Percentiles rank a stretch among this genome's conserved stretches.
Evolutionary conservation across 2,888 invertebrate genomes (phyloP).

Genomic region (Drosophila flavopinicola): DNA sequence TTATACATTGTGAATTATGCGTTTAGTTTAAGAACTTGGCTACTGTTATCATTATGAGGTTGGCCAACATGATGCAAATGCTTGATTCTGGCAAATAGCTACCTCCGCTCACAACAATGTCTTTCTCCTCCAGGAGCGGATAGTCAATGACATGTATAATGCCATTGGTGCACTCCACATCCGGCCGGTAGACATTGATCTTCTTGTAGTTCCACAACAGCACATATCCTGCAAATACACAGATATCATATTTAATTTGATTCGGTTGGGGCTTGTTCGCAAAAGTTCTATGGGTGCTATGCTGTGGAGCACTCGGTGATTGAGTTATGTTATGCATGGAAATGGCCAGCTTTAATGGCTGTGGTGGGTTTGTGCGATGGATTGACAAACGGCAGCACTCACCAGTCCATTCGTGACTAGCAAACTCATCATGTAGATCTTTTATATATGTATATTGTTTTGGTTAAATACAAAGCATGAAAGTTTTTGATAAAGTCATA

Average conservation of each 20-base stretch:
- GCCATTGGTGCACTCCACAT: conserved; percentile 97
- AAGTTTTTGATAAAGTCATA: conserved; percentile 53
- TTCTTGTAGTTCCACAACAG: conserved; percentile 93
- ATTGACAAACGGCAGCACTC: conserved; percentile 77
- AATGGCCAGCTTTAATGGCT: conserved; percentile 32
- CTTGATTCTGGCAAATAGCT: conserved; percentile 83
- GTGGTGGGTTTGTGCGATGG: conserved; percentile 61
- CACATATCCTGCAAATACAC: conserved; percentile 88
- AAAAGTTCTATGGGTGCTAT: conserved; percentile 6
- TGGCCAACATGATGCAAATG: conserved; percentile 83
- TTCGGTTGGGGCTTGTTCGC: not conserved
- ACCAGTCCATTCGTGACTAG: conserved; percentile 84
- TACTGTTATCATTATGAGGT: conserved; percentile 84
- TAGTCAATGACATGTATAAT: conserved; percentile 97
- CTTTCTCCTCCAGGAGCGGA: conserved; percentile 93
- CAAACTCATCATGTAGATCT: conserved; percentile 83
- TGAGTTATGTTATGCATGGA: conserved; percentile 40
- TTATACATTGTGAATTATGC: conserved; percentile 64
- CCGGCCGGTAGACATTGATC: conserved; percentile 94
- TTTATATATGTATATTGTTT: conserved; percentile 57
- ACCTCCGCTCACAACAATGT: conserved; percentile 88
- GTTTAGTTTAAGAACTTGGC: conserved; percentile 83
- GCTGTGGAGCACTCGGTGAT: conserved; percentile 21
- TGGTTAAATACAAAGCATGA: conserved; percentile 56
- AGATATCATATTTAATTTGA: not conserved